Conservation (phyloP, 2,113 vertebrate genomes). For the Lamprotornis superbus region DNA sequence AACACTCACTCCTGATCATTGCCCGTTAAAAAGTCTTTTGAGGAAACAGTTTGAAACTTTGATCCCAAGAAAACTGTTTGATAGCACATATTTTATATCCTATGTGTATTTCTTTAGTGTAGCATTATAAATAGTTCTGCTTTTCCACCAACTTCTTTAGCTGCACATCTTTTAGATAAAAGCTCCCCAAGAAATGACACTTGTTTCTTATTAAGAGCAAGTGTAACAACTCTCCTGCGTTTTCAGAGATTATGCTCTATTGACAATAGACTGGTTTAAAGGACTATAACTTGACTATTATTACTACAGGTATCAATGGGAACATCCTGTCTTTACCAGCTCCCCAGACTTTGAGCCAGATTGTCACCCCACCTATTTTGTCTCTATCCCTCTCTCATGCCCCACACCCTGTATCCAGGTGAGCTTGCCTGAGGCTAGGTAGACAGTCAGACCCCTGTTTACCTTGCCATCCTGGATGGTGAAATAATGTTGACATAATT, state of each 20-base stretch:
- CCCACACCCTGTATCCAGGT: background rate
- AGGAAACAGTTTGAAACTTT: conserved; percentile 8
- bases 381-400: background rate
- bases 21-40: background rate
- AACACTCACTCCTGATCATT: background rate
- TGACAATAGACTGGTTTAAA: background rate
- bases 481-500: background rate
- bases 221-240: background rate
- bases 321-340: background rate
- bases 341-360: background rate
- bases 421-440: background rate
- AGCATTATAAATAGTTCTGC: background rate
- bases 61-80: background rate
- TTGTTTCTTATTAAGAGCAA: background rate
- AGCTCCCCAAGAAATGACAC: background rate
- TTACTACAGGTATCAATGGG: background rate
- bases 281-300: background rate
- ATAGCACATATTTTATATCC: background rate
- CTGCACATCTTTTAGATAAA: background rate
- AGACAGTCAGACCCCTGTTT: background rate
- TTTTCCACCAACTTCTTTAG: background rate
- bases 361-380: background rate
- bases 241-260: background rate
- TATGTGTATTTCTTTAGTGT: background rate
- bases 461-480: background rate